Evolutionary conservation across 2,113 vertebrate genomes (phyloP).

Genomic region (Leptocoma aspasia): DNA sequence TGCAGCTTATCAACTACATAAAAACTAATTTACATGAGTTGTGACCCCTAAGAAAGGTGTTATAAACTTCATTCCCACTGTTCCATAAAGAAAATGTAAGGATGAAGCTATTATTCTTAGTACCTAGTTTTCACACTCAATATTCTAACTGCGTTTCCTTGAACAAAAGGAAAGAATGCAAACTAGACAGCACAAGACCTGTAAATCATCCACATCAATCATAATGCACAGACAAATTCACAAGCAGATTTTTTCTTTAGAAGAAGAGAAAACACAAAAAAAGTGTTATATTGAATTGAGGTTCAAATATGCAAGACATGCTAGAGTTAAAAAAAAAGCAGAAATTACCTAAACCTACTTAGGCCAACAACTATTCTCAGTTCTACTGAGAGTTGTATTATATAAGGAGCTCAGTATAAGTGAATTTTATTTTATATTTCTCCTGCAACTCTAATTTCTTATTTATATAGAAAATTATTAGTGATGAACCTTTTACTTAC

Average conservation of each 20-base stretch:
- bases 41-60: not conserved
- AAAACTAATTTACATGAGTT: not conserved
- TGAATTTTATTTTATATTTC: not conserved
- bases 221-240: not conserved
- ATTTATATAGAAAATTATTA: not conserved
- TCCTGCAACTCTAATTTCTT: not conserved
- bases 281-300: not conserved
- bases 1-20: not conserved
- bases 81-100: not conserved
- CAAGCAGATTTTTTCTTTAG: not conserved
- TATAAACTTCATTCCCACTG: not conserved
- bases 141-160: not conserved
- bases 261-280: not conserved
- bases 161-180: not conserved
- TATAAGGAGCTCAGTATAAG: not conserved
- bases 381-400: not conserved
- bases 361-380: not conserved
- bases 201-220: not conserved
- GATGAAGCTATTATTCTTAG: not conserved
- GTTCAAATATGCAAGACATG: not conserved
- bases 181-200: not conserved
- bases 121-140: not conserved
- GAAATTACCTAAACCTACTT: not conserved
- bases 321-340: not conserved
- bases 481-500: constrained; percentile 65